A percentile compares a stretch with the other conserved stretches of the same genome.
Evolutionary conservation across 2,797 vertebrate species (phyloP).

Genomic region (Nannoperca australis): DNA sequence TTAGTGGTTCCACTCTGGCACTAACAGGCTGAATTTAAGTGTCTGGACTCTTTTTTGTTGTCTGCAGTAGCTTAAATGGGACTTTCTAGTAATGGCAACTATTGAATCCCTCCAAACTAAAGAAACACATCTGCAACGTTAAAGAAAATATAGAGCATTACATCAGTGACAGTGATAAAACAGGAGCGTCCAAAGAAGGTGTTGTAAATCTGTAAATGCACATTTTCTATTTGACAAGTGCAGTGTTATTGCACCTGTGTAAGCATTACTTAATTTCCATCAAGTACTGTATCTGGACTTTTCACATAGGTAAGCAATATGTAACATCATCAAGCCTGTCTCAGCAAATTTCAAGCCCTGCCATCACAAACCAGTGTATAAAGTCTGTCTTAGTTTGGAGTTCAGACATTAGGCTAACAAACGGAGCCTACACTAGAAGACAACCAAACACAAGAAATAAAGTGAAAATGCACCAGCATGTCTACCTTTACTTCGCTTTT

Average conservation of each 20-base stretch:
- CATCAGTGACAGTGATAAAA: conserved; percentile 19
- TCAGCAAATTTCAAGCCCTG: conserved; percentile 6
- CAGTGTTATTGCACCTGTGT: not conserved
- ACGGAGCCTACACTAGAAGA: not conserved
- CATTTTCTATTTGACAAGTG: conserved; percentile 6
- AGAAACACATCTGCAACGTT: not conserved
- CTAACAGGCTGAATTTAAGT: conserved; percentile 1
- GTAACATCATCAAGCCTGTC: not conserved
- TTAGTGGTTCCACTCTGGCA: not conserved
- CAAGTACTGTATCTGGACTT: not conserved
- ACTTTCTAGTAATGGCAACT: not conserved
- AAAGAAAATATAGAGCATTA: conserved; percentile 7
- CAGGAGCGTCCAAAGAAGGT: conserved; percentile 14
- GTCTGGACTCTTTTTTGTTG: not conserved
- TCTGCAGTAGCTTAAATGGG: not conserved
- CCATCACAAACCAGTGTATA: not conserved
- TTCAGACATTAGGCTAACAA: not conserved
- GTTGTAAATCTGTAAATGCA: not conserved
- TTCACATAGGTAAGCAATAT: not conserved
- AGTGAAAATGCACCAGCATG: not conserved
- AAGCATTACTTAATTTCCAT: conserved; percentile 20
- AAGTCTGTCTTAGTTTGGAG: not conserved
- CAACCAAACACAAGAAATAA: not conserved
- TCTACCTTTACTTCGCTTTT: conserved; percentile 93
- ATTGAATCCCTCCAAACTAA: not conserved